A percentile compares a stretch with the other conserved stretches of the same genome.
These are phyloP conservation scores for Idaea aversata DNA, from an alignment of 2,888 invertebrate genomes.

Conservation along the genomic window DNA sequence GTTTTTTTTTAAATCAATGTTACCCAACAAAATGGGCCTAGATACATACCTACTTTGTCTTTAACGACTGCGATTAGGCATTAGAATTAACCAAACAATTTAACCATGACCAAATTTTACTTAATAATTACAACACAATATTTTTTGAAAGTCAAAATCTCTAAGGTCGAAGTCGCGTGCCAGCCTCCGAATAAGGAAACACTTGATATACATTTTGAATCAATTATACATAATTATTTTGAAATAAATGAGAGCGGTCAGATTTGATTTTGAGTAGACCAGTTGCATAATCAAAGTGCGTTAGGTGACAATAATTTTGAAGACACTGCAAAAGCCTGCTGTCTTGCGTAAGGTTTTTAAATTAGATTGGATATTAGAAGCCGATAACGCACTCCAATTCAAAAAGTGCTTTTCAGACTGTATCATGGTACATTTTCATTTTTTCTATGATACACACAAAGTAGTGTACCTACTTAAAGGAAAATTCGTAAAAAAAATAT, in stretches of 20 bases:
- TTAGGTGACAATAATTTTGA: constrained; percentile 1
- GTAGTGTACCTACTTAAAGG: too few relatives aligned
- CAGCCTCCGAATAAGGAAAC: constrained; percentile 15
- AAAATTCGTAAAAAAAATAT: too few relatives aligned
- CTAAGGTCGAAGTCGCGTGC: constrained; percentile 18
- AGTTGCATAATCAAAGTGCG: background rate
- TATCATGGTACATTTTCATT: too few relatives aligned
- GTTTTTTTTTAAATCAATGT: background rate
- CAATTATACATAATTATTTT: constrained; percentile 50
- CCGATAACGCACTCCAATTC: too few relatives aligned
- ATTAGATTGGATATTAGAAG: too few relatives aligned
- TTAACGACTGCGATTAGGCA: background rate
- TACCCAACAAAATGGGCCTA: background rate
- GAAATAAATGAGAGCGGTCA: constrained; percentile 24
- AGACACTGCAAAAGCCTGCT: background rate
- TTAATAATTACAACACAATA: constrained; percentile 11
- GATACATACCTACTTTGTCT: background rate
- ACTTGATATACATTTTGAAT: constrained; percentile 33
- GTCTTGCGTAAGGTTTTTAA: too few relatives aligned
- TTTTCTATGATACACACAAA: too few relatives aligned
- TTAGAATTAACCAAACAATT: constrained; percentile 7
- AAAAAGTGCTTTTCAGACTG: too few relatives aligned
- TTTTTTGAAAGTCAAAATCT: constrained; percentile 25
- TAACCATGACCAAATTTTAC: constrained; percentile 22
- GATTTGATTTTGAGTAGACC: background rate